These are phyloP conservation scores for Danionella dracula DNA, from an alignment of 2,797 vertebrate species.

Conservation along the genomic window DNA sequence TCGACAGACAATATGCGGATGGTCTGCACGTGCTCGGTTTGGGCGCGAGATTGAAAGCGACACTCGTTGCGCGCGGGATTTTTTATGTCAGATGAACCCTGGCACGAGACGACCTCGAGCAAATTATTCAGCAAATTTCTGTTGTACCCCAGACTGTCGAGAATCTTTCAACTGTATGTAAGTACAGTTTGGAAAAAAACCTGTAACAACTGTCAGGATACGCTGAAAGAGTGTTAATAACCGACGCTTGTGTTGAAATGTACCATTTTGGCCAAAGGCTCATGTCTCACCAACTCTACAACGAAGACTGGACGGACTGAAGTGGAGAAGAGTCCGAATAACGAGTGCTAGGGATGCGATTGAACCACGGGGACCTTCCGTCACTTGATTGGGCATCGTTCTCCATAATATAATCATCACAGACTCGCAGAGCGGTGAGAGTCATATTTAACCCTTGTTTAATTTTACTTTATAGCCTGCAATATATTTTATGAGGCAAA, in stretches of 20 bases:
- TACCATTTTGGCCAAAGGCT: not conserved
- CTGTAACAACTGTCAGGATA: not conserved
- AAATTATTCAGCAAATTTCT: not conserved
- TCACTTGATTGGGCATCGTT: constrained; percentile 45
- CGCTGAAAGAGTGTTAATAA: not conserved
- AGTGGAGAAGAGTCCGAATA: not conserved
- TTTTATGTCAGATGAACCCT: not conserved
- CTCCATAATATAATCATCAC: constrained; percentile 66
- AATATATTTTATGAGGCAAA: not conserved
- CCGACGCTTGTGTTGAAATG: not conserved
- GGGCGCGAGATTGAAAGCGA: not conserved
- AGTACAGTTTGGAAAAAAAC: not conserved
- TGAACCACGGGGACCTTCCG: constrained; percentile 3
- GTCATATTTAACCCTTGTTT: not conserved
- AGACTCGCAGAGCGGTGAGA: constrained; percentile 78
- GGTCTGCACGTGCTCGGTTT: not conserved
- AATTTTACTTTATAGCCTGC: not conserved
- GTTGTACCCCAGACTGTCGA: not conserved
- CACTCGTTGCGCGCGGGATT: not conserved
- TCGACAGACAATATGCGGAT: not conserved
- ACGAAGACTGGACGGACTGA: constrained; percentile 6
- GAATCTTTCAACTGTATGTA: not conserved
- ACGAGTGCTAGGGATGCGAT: not conserved
- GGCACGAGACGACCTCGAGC: not conserved
- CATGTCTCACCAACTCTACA: constrained; percentile 12